Conservation (phyloP, 2,113 vertebrate genomes). For the Mesembrinibis cayennensis region DNA sequence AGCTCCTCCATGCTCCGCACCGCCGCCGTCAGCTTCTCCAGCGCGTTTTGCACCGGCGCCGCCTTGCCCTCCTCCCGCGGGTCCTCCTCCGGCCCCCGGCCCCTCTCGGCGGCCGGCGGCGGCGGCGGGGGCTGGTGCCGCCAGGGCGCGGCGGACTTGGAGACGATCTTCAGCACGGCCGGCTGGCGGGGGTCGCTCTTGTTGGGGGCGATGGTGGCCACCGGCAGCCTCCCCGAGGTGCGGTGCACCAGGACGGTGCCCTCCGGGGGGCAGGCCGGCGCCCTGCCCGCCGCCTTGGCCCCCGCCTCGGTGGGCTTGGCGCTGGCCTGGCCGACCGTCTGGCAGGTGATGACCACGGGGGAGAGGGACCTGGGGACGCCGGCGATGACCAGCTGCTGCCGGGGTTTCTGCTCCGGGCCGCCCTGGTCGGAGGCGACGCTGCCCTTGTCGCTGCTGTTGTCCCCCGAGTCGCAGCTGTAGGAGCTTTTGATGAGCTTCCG, state of each 20-base stretch:
- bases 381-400: constrained; percentile 68
- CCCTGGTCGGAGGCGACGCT: constrained; percentile 72
- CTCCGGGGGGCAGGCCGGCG: constrained; percentile 65
- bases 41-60: constrained; percentile 70
- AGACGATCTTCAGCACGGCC: constrained; percentile 76
- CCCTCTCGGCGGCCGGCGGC: constrained; percentile 63
- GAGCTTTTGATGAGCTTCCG: constrained; percentile 92
- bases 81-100: constrained; percentile 71
- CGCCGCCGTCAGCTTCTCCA: constrained; percentile 91
- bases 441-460: constrained; percentile 78
- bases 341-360: constrained; percentile 93
- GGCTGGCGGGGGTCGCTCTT: constrained; percentile 70
- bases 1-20: constrained; percentile 96
- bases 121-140: constrained; percentile 64
- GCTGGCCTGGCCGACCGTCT: constrained; percentile 82
- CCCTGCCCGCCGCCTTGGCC: not conserved
- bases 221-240: constrained; percentile 72
- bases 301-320: constrained; percentile 36
- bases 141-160: constrained; percentile 69
- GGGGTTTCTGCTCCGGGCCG: constrained; percentile 72
- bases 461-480: constrained; percentile 84
- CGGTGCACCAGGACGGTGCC: constrained; percentile 75
- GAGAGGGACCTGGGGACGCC: constrained; percentile 74
- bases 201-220: constrained; percentile 76
- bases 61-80: constrained; percentile 73